These are phyloP conservation scores for Calidris pygmaea DNA, from an alignment of 2,113 vertebrate genomes.

Conservation along the genomic window DNA sequence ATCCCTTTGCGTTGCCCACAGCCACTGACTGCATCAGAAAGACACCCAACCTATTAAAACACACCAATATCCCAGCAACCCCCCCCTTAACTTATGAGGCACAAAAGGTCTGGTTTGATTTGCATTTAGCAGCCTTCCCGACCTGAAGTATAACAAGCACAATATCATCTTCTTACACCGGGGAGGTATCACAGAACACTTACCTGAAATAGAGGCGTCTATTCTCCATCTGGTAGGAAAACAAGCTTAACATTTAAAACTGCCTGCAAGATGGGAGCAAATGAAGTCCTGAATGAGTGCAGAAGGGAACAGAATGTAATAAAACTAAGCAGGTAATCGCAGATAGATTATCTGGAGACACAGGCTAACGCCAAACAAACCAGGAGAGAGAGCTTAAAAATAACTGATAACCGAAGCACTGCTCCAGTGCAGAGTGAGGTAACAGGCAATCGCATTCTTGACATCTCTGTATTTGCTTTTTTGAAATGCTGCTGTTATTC, in stretches of 20 bases:
- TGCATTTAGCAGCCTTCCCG: neutral
- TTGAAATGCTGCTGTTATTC: neutral
- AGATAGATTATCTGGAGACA: neutral
- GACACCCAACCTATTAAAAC: neutral
- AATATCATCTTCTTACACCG: neutral
- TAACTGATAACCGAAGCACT: neutral
- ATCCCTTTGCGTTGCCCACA: neutral
- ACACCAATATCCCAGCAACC: neutral
- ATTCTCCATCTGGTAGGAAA: slow-evolving; percentile 6
- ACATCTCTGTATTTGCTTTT: neutral
- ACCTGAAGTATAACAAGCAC: neutral
- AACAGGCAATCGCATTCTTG: neutral
- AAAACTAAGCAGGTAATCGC: slow-evolving; percentile 15
- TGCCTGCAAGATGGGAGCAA: neutral
- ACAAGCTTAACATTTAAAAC: slow-evolving; percentile 44
- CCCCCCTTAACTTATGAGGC: neutral
- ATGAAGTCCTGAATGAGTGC: neutral
- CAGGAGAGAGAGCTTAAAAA: neutral
- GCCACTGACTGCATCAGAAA: neutral
- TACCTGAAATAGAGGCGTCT: neutral
- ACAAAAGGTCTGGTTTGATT: neutral
- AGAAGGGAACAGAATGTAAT: neutral
- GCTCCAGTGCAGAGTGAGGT: neutral
- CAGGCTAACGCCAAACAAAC: neutral
- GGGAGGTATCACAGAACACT: neutral